Percentiles rank a stretch among this genome's conserved stretches.
Conservation (phyloP, 2,797 vertebrate species). For the Urophycis tenuis region DNA sequence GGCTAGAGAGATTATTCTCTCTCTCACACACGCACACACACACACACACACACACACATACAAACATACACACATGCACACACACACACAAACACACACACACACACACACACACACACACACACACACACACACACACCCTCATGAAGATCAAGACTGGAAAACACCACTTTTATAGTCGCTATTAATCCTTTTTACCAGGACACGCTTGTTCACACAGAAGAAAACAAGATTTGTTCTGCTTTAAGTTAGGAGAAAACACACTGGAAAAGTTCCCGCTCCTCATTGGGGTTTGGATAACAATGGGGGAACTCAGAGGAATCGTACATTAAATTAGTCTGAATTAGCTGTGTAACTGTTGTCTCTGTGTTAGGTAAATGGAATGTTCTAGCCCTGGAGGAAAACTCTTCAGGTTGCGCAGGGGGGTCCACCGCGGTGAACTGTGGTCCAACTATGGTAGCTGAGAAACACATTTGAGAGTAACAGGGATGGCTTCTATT, state of each 20-base stretch:
- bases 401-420: neutral
- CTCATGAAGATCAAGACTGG: too few species aligned
- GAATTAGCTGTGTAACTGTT: neutral
- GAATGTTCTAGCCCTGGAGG: neutral
- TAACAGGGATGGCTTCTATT: neutral
- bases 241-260: neutral
- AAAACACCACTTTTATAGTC: slow-evolving; percentile 29
- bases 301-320: neutral
- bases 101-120: too few species aligned
- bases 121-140: too few species aligned
- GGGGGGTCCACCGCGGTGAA: neutral
- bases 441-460: neutral
- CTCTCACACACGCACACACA: slow-evolving; percentile 2
- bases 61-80: slow-evolving; percentile 1
- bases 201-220: slow-evolving; percentile 16
- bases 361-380: neutral
- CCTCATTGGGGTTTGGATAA: neutral
- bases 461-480: neutral
- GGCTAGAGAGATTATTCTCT: slow-evolving; percentile 21
- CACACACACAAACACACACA: neutral
- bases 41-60: slow-evolving; percentile 7
- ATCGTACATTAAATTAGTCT: neutral
- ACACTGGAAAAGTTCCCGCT: neutral
- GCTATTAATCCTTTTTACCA: slow-evolving; percentile 26
- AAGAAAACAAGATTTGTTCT: slow-evolving; percentile 15